Percentiles rank a stretch among this genome's conserved stretches.
Evolutionary conservation across 2,797 vertebrate species (phyloP).

Genomic region (Lithobates pipiens): DNA sequence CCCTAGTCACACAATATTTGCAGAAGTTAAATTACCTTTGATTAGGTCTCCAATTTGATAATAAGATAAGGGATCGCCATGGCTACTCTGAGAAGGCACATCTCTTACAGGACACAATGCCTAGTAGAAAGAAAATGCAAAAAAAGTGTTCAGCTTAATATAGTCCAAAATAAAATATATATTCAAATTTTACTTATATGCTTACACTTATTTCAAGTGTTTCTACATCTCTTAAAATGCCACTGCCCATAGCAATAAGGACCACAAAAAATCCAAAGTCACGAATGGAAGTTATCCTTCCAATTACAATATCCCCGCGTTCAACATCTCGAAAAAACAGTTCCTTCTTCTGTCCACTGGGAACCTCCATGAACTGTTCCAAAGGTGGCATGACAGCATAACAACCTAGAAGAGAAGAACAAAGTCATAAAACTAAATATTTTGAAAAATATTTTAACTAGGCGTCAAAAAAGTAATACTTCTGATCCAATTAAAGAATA

Average conservation of each 20-base stretch:
- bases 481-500: too few relatives aligned
- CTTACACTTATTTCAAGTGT: slow-evolving; percentile 92
- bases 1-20: too few relatives aligned
- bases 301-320: slow-evolving; percentile 89
- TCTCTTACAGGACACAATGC: slow-evolving; percentile 93
- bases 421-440: too few relatives aligned
- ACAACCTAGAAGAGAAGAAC: slow-evolving; percentile 80
- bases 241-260: slow-evolving; percentile 88
- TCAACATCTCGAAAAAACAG: slow-evolving; percentile 92
- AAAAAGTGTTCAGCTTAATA: background rate
- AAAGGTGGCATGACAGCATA: slow-evolving; percentile 90
- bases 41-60: slow-evolving; percentile 94
- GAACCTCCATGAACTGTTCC: slow-evolving; percentile 93
- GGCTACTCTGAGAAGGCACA: slow-evolving; percentile 91
- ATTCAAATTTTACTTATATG: background rate
- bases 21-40: slow-evolving; percentile 70
- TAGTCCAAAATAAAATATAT: too few relatives aligned
- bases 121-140: slow-evolving; percentile 68
- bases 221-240: slow-evolving; percentile 85
- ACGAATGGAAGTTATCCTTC: slow-evolving; percentile 89
- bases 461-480: too few relatives aligned
- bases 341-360: slow-evolving; percentile 83
- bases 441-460: too few relatives aligned
- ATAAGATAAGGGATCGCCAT: slow-evolving; percentile 95
- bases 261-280: slow-evolving; percentile 97